Base-by-base conservation (phyloP, 2,888 invertebrate species). In the Stenurella melanura region DNA sequence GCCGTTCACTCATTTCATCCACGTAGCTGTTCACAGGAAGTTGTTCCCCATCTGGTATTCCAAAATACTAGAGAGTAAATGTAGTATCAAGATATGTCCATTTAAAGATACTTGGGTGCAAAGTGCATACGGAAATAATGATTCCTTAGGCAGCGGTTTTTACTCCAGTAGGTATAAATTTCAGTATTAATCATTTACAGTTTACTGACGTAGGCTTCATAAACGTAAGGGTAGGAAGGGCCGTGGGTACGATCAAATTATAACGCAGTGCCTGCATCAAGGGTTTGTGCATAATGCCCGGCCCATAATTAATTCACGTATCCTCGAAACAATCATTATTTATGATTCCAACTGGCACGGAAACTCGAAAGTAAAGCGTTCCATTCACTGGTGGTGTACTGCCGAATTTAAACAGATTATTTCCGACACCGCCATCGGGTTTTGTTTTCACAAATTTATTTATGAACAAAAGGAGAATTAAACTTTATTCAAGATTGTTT, bases 381-480 rank as follows among this genome's bases (percentile, higher is more conserved):
- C 21, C 42, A 69, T 57, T 56, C 56, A 72, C 15, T 30, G 61
- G 64, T 11, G 19, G 42, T 64, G 19, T 18, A 64, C 64, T 64
- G 64, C 42, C 64, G 42, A 42, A 64, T 64, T 61, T 64, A n/a
- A 64, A 42, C 42, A 56, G 70, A 72, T 72, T 72, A 72, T 72
- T 72, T 72, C 67, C 73, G 61, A 69, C 74, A 68, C 67, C 42
- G 60, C 69, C 60, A 60, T 60, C 18, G 60, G 21, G 61, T 74
- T 74, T 69, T 74, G 74, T 67, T 74, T 73, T 58, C 58, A 42
- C 57, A 21, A 68, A 74, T 74, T 68, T 74, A 74, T 74, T 74
- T 74, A 74, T 67, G 74, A 60, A 74, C 74, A 74, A 74, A 74
- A 74, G 74, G 61, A 60, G 67, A 74, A 74, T 74, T 74, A 74